Evolutionary conservation across 1,140 invertebrate species (phyloP).

Genomic region (Phymorhynchus buccinoides): DNA sequence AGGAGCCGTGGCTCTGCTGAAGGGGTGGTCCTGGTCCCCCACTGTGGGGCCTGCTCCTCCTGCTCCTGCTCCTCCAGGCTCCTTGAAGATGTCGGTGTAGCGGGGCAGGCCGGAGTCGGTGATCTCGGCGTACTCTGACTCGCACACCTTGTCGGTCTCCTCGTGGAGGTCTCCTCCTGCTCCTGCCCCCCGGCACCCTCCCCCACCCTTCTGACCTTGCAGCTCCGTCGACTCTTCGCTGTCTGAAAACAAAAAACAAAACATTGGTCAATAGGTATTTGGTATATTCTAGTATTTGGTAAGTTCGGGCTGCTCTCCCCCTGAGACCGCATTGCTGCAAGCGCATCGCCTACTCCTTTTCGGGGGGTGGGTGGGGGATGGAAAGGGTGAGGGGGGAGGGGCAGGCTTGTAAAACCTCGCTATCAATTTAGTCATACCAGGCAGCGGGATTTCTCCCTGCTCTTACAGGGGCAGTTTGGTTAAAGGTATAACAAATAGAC

Average conservation of each 20-base stretch:
- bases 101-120: constrained; percentile 43
- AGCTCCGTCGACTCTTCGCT: constrained; percentile 36
- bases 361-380: no score
- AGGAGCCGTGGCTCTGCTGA: constrained; percentile 46
- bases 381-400: no score
- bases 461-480: no score
- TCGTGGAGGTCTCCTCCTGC: constrained; percentile 36
- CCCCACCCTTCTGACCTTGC: constrained; percentile 30
- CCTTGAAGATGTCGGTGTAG: constrained; percentile 52
- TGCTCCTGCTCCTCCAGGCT: background rate
- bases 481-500: no score
- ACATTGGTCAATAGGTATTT: no score
- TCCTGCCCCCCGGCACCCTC: background rate
- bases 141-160: constrained; percentile 36
- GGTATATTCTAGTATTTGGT: no score
- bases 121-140: constrained; percentile 51
- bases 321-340: no score
- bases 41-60: background rate
- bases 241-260: constrained; percentile 34
- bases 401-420: no score
- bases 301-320: no score
- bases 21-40: constrained; percentile 27
- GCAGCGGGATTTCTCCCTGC: no score
- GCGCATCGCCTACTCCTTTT: no score
- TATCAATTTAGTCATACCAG: no score